phyloP scores from a whole-genome alignment of 35 echinoderm and acorn worm species.

The Chiridota heheva region DNA sequence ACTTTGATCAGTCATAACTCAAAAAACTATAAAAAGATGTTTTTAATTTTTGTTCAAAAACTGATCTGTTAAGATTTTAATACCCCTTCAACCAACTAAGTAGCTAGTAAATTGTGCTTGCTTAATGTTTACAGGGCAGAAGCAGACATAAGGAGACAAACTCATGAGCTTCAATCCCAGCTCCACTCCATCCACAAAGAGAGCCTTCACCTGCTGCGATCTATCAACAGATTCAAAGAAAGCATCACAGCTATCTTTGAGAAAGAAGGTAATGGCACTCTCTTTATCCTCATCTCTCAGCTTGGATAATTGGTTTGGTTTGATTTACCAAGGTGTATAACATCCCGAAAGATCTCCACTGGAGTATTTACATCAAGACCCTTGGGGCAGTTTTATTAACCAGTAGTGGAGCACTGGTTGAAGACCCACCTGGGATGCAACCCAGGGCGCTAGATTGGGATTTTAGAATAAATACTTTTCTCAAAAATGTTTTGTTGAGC shows the following conservation, averaged over 20 bases:
- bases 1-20: too few species aligned
- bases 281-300: not conserved
- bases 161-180: slow-evolving; percentile 72
- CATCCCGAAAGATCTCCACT: too few species aligned
- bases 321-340: too few species aligned
- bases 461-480: not conserved
- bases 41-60: too few species aligned
- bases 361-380: too few species aligned
- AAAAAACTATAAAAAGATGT: too few species aligned
- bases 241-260: slow-evolving; percentile 72
- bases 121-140: slow-evolving; percentile 54
- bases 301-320: too few species aligned
- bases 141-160: slow-evolving; percentile 68
- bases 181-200: slow-evolving; percentile 80
- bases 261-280: slow-evolving; percentile 98
- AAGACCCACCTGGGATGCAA: not conserved
- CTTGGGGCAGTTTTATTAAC: too few species aligned
- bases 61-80: too few species aligned
- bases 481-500: not conserved
- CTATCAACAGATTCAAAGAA: slow-evolving; percentile 95
- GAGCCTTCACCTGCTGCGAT: slow-evolving; percentile 65
- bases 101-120: too few species aligned
- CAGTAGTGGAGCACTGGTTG: too few species aligned
- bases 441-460: not conserved
- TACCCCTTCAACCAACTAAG: not conserved